Conservation (phyloP, 2,797 vertebrate species). For the Forpus xanthops region DNA sequence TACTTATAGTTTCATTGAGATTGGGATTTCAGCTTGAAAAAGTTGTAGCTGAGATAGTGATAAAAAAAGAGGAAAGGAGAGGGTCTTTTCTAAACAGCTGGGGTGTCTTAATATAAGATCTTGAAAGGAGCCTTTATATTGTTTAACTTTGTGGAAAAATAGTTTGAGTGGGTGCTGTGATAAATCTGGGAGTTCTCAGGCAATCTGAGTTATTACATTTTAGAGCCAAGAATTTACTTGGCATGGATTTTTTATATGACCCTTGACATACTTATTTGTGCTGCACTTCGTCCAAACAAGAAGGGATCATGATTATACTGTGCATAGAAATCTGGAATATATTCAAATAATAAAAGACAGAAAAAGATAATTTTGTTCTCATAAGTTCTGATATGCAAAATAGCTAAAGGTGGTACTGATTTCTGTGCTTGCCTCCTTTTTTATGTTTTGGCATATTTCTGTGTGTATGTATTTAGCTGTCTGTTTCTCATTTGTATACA, state of each 20-base stretch:
- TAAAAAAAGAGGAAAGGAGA: not conserved
- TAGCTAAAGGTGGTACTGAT: not conserved
- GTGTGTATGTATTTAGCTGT: not conserved
- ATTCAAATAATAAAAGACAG: not conserved
- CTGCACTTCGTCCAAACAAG: slow-evolving; percentile 7
- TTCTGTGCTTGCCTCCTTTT: not conserved
- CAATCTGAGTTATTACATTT: not conserved
- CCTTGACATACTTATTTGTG: slow-evolving; percentile 35
- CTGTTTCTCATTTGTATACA: not conserved
- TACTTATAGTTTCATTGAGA: not conserved
- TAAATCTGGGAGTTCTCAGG: not conserved
- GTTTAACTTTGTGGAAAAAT: not conserved
- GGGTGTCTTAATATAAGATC: not conserved
- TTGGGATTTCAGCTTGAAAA: not conserved
- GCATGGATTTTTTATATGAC: slow-evolving; percentile 1
- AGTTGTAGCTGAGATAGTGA: not conserved
- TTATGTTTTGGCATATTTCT: not conserved
- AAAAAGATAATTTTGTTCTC: not conserved
- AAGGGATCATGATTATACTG: not conserved
- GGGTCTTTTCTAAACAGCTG: not conserved
- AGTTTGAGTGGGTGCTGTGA: not conserved
- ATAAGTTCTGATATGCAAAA: not conserved
- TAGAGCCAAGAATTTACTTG: not conserved
- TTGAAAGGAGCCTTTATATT: not conserved
- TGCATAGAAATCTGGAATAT: not conserved